These are phyloP conservation scores for Eulithis prunata DNA, from an alignment of 2,888 invertebrate genomes.

Conservation along the genomic window DNA sequence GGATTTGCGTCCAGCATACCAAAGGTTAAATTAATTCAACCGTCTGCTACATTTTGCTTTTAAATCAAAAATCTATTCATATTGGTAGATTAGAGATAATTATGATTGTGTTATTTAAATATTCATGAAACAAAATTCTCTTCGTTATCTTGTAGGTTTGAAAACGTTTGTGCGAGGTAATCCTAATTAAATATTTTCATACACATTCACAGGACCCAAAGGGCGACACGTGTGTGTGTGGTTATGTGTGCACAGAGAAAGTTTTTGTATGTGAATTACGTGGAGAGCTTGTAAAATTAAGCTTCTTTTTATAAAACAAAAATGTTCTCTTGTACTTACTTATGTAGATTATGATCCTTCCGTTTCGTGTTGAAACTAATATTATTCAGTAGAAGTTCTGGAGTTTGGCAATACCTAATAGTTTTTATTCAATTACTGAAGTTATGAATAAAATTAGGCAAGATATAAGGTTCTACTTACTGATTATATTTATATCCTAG, in stretches of 20 bases:
- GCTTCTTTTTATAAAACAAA: slow-evolving; percentile 10
- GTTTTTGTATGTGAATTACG: slow-evolving; percentile 41
- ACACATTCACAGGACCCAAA: slow-evolving; percentile 32
- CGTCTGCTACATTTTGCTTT: too few relatives aligned
- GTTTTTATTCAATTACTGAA: background rate
- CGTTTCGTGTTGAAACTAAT: background rate
- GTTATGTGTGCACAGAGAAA: slow-evolving; percentile 41
- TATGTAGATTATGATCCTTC: background rate
- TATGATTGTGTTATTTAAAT: too few relatives aligned
- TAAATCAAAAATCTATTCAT: too few relatives aligned
- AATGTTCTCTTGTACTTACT: background rate
- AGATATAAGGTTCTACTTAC: too few relatives aligned
- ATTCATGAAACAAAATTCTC: slow-evolving; percentile 18
- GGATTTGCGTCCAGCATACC: too few relatives aligned
- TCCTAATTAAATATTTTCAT: slow-evolving; percentile 42
- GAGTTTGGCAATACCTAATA: background rate
- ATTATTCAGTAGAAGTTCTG: background rate
- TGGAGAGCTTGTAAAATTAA: slow-evolving; percentile 33
- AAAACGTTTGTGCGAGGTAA: slow-evolving; percentile 35
- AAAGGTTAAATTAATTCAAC: too few relatives aligned
- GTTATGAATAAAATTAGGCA: too few relatives aligned
- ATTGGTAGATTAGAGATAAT: too few relatives aligned
- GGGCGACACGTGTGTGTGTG: slow-evolving; percentile 35
- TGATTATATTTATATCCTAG: too few relatives aligned
- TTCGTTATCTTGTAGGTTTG: slow-evolving; percentile 29